Base-by-base conservation (phyloP, 2,797 vertebrate genomes). In the Typhlichthys subterraneus region DNA sequence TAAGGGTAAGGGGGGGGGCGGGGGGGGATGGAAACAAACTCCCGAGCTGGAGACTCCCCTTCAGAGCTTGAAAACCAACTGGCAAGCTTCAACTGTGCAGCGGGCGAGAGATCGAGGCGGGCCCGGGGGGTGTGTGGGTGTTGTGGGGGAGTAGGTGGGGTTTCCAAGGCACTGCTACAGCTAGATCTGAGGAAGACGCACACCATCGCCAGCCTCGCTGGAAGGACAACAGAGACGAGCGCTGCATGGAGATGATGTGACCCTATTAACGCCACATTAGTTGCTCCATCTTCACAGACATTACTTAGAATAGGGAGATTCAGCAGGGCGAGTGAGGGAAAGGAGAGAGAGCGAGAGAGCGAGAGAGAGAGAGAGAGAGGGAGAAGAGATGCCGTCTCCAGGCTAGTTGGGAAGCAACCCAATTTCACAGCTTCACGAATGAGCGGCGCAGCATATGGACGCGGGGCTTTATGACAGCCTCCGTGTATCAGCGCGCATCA, bases 371-470 rank as follows among this genome's bases (percentile, higher is more conserved):
- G 63, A 59, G 53, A 7, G 31, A 13, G 31, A 11, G 12, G 80
- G 76, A 83, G 83, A 84, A 88, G 76, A 3, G 75, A 87, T 88
- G 87, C 84, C 82, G 88, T 91, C 88, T 90, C 83, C 89, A 71
- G 90, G 88, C 89, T 90, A 89, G 86, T 89, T 85, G 90, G 91
- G 90, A 93, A 87, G 86, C 91, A 92, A 91, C 92, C 92, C 89
- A 92, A 93, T 93, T 93, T 93, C 92, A 92, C 92, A 92, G 92
- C 92, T 93, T 93, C 90, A 92, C 89, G 91, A 93, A 87, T 93
- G 92, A 92, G 85, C 82, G 88, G 85, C 81, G 86, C 87, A 91
- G 88, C 92, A 93, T 93, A 92, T 92, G 92, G 92, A 88, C 84
- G 88, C 88, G 87, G 82, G 23, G 88, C 87, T 90, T 89, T 89